A percentile compares a stretch with the other conserved stretches of the same genome.
Conservation (phyloP, 2,797 vertebrate genomes). For the Psittacula echo region DNA sequence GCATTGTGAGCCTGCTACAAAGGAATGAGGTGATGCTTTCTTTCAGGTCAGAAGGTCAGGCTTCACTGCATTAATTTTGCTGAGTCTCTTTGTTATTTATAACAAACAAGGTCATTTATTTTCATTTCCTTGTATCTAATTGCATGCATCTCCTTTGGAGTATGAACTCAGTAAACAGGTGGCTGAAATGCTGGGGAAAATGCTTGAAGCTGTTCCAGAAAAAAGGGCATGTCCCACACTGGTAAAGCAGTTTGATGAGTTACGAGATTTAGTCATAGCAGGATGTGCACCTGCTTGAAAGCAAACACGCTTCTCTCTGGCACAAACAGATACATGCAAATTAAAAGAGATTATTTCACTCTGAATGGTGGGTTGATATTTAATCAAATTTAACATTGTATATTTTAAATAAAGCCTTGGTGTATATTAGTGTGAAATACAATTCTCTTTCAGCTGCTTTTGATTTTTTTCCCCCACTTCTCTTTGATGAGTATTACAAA, state of each 20-base stretch:
- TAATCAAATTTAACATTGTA: constrained; percentile 68
- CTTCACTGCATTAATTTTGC: constrained; percentile 80
- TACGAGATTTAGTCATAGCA: constrained; percentile 75
- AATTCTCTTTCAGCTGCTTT: constrained; percentile 50
- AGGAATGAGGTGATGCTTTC: constrained; percentile 78
- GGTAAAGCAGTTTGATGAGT: constrained; percentile 74
- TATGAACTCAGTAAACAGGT: constrained; percentile 84
- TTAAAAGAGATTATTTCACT: constrained; percentile 69
- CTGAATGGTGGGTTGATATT: constrained; percentile 62
- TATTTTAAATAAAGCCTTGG: constrained; percentile 56
- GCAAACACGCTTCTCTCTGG: constrained; percentile 72
- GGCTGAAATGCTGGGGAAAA: constrained; percentile 76
- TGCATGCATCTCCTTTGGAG: constrained; percentile 76
- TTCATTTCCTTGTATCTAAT: constrained; percentile 84
- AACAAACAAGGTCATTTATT: constrained; percentile 84
- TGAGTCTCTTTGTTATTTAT: constrained; percentile 82
- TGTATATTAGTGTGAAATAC: constrained; percentile 53
- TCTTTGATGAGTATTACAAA: constrained; percentile 43
- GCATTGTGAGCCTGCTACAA: constrained; percentile 74
- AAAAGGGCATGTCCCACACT: constrained; percentile 74
- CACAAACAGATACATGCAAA: constrained; percentile 71
- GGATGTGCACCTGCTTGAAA: constrained; percentile 77
- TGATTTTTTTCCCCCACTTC: neutral
- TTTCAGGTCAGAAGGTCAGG: constrained; percentile 79
- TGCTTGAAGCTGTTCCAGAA: constrained; percentile 73